A percentile compares a stretch with the other conserved stretches of the same genome.
These are phyloP conservation scores for Hymenochirus boettgeri DNA, from an alignment of 2,113 vertebrate species.

Conservation along the genomic window DNA sequence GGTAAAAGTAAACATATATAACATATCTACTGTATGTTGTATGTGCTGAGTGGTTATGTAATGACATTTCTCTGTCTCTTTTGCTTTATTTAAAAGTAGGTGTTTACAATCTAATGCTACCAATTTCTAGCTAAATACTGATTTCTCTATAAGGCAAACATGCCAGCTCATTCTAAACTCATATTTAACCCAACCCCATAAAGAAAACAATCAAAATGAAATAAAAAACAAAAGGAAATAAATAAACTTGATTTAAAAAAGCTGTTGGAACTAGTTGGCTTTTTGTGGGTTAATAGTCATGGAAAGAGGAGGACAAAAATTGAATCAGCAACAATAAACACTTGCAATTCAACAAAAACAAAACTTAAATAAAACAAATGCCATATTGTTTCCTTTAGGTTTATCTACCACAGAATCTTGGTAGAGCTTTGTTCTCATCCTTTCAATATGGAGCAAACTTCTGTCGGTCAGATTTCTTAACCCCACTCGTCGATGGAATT, in stretches of 20 bases:
- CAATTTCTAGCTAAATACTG: too few species aligned
- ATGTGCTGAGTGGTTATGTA: too few species aligned
- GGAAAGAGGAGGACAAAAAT: slow-evolving; percentile 55
- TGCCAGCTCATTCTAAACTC: slow-evolving; percentile 20
- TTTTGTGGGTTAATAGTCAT: slow-evolving; percentile 55
- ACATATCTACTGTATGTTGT: too few species aligned
- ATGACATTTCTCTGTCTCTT: too few species aligned
- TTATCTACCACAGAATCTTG: slow-evolving; percentile 60
- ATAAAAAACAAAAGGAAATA: slow-evolving; percentile 28
- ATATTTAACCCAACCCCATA: not conserved
- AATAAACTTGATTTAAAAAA: slow-evolving; percentile 24
- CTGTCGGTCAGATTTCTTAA: slow-evolving; percentile 87
- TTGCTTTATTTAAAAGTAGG: too few species aligned
- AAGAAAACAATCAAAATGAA: slow-evolving; percentile 20
- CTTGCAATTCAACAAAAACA: slow-evolving; percentile 60
- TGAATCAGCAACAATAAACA: slow-evolving; percentile 55
- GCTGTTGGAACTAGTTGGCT: slow-evolving; percentile 63
- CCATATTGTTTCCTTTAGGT: slow-evolving; percentile 57
- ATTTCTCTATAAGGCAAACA: slow-evolving; percentile 26
- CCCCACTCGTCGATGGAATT: slow-evolving; percentile 68
- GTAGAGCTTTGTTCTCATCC: slow-evolving; percentile 57
- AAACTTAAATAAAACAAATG: slow-evolving; percentile 45
- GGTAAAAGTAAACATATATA: too few species aligned
- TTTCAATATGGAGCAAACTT: slow-evolving; percentile 89
- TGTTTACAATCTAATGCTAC: too few species aligned